Evolutionary conservation across 30 jellyfish, hydroid and myxozoan species (phyloP).

Genomic region (Aurelia aurita): DNA sequence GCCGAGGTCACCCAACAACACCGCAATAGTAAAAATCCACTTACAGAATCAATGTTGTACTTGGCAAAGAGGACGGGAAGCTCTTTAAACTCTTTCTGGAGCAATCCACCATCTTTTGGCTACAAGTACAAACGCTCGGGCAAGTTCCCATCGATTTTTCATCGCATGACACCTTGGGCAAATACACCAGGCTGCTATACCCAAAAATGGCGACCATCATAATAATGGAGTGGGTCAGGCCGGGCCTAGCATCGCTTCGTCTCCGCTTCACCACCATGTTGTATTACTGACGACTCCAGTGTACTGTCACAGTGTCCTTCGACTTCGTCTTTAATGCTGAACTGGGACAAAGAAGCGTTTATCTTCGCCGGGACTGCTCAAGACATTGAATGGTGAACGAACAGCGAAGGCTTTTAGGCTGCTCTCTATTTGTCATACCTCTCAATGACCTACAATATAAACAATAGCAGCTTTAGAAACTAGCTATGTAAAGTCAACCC

Average conservation of each 20-base stretch:
- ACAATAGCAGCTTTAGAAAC: slow-evolving; percentile 39
- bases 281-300: slow-evolving; percentile 57
- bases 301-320: slow-evolving; percentile 28
- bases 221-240: not conserved
- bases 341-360: slow-evolving; percentile 44
- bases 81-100: slow-evolving; percentile 58
- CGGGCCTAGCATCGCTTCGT: slow-evolving; percentile 12
- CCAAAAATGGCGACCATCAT: slow-evolving; percentile 78
- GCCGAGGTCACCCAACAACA: not conserved
- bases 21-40: slow-evolving; percentile 19
- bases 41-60: slow-evolving; percentile 53
- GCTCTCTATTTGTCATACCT: slow-evolving; percentile 60
- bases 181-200: slow-evolving; percentile 52
- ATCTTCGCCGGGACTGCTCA: slow-evolving; percentile 39
- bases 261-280: slow-evolving; percentile 23
- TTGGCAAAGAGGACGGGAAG: slow-evolving; percentile 57
- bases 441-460: slow-evolving; percentile 45
- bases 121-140: slow-evolving; percentile 73
- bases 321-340: slow-evolving; percentile 22
- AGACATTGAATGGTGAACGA: slow-evolving; percentile 63
- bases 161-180: slow-evolving; percentile 75
- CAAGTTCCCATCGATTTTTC: slow-evolving; percentile 67
- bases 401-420: slow-evolving; percentile 41
- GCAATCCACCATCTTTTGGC: slow-evolving; percentile 71
- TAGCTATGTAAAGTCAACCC: too few species aligned